A percentile compares a stretch with the other conserved stretches of the same genome.
These are phyloP conservation scores for Furnarius figulus DNA, from an alignment of 2,113 vertebrate genomes.

Conservation along the genomic window DNA sequence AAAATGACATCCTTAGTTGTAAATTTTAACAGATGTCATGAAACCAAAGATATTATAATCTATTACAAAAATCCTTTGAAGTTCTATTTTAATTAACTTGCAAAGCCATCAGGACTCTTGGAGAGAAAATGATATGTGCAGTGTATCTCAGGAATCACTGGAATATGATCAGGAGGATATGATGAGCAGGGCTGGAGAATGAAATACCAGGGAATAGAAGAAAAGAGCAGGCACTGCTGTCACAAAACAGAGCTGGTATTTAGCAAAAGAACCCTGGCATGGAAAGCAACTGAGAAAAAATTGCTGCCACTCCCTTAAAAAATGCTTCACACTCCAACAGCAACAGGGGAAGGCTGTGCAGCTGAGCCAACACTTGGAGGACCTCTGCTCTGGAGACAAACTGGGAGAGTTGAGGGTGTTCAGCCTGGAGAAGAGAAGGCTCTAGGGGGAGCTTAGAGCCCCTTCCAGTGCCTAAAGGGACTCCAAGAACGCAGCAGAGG, in stretches of 20 bases:
- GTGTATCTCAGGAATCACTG: not conserved
- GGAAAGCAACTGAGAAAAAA: not conserved
- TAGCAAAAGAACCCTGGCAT: not conserved
- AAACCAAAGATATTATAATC: conserved; percentile 25
- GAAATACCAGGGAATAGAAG: not conserved
- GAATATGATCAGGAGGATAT: not conserved
- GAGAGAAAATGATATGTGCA: not conserved
- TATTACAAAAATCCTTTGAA: conserved; percentile 11
- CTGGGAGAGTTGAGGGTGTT: not conserved
- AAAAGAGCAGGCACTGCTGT: not conserved
- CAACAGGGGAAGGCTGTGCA: not conserved
- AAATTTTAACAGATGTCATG: conserved; percentile 47
- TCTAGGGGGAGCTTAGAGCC: not conserved
- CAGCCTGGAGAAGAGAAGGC: not conserved
- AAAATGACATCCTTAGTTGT: conserved; percentile 43
- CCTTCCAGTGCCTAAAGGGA: not conserved
- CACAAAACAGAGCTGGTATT: rapidly evolving
- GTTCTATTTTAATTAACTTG: conserved; percentile 56
- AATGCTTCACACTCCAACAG: rapidly evolving
- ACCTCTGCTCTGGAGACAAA: not conserved
- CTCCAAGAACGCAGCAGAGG: not conserved
- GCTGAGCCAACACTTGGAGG: not conserved
- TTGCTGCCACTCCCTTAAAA: not conserved
- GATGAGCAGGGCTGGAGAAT: not conserved
- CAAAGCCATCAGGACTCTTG: not conserved